Conservation (phyloP, 2,888 invertebrate species). For the Himalopsyche tibetana region DNA sequence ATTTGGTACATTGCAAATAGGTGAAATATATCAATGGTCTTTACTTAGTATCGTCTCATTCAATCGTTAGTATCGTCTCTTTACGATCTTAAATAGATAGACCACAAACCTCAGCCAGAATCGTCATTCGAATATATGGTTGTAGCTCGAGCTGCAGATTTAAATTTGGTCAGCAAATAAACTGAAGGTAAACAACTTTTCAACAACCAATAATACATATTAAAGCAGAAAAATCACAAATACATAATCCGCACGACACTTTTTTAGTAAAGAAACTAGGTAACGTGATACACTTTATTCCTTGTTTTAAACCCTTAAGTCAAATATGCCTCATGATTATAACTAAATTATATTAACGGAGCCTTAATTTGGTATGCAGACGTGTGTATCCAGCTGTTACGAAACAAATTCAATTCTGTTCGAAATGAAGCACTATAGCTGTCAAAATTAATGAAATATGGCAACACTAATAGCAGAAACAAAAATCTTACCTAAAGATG, state of each 20-base stretch:
- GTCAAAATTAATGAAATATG: constrained; percentile 50
- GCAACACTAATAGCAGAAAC: constrained; percentile 52
- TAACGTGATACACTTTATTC: neutral
- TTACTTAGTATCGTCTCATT: neutral
- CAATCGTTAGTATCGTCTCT: neutral
- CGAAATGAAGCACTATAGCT: constrained; percentile 11
- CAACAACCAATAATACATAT: neutral
- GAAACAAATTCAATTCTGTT: neutral
- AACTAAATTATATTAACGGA: neutral
- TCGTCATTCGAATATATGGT: neutral
- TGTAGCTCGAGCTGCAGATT: constrained; percentile 20
- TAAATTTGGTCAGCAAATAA: neutral
- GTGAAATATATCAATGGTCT: neutral
- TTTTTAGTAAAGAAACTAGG: constrained; percentile 8
- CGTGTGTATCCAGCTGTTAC: neutral
- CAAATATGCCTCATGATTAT: constrained; percentile 19
- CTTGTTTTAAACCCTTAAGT: constrained; percentile 5
- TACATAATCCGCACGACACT: neutral
- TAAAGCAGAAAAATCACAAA: constrained; percentile 31
- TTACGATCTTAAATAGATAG: neutral
- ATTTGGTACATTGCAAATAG: neutral
- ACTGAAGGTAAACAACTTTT: neutral
- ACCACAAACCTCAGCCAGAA: neutral
- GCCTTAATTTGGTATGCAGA: neutral
- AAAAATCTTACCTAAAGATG: constrained; percentile 39